Base-by-base conservation (phyloP, 1,140 invertebrate genomes). In the Phocides pigmalion region DNA sequence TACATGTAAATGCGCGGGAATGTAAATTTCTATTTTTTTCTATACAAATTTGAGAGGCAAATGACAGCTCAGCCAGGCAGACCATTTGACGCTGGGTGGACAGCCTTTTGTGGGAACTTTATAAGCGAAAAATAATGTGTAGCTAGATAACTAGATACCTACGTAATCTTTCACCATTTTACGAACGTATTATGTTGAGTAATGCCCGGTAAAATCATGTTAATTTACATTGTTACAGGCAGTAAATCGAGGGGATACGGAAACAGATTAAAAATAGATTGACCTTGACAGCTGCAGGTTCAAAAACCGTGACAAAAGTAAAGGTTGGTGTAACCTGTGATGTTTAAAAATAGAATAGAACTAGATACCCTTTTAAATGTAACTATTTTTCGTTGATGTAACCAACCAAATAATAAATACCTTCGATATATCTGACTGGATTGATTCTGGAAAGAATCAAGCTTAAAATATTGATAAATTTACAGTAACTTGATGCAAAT, bases 21-120 rank as follows among this genome's bases (percentile, higher is more conserved):
- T 56, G 37, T 58, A 58, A 58, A 58, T 58, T 58, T 58, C 20
- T 14, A 44, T 44, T 58, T 58, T 54, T 58, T 58, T 22, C 12
- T 53, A 53, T 35, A 51, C 25, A 51, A 51, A 32, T 22, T 42
- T 41, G 47, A 28, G 19, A 56, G 37, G 39, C 37, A 56, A 42
- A 56, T 28, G 53, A 22, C 50, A 54, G 14, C 28, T 37, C 32
- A 54, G 35, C 50, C 35, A 12, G 50, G n/a, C 35, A 54, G 51
- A 35, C 47, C 47, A 51, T 51, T 32, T 35, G 46, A 42, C 15
- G 16, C 41, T 42, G 15, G 37, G 14, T 1, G 47, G 22, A 25
- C n/a, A 16, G 12, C 20, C 22, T 42, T 42, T 42, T 19, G 41
- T 19, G 15, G 17, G 0, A 42, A 42, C 16, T 42, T 42, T 19